Evolutionary conservation across 2,113 vertebrate species (phyloP), one percentile per base, ranked within the genome.

Genomic region (Onychostruthus taczanowskii): DNA sequence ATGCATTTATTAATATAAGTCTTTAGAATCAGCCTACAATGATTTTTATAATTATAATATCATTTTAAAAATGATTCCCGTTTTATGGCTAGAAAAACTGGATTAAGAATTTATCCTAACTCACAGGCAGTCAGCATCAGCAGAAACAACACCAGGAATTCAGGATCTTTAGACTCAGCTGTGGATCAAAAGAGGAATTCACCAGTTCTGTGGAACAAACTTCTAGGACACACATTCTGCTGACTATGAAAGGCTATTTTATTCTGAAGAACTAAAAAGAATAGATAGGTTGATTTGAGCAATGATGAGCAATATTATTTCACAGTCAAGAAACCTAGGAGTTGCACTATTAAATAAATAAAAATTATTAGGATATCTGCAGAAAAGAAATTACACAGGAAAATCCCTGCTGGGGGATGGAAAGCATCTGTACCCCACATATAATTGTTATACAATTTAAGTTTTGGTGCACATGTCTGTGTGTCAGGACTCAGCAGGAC

Each of bases 71-170:
- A 94, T 70, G 44, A 75, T 56, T 81, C 39, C 64, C 20, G 84
- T 69, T 87, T 96, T 67, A 70, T 26, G 39, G 69, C 80, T 62
- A 84, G 89, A 84, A 93, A 94, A 97, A 92, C 79, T 67, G 72
- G 89, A 89, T 93, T 67, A 75, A 92, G 76, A 72, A 63, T 72
- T 87, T 52, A 49, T 78, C 58, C 89, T 24, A 76, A 66, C 18
- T 82, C 52, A 39, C 33, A 67, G 47, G 24, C 55, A 92, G 55
- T 9, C 83, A 73, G 78, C 67, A 89, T 11, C 41, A 84, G 73
- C 46, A 96, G 69, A 87, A 90, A 61, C 50, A 89, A 41, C 0
- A 1, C 15, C 6, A 75, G 22, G 27, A 56, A 69, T 67, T 84
- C 11, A 21, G 80, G 55, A 89, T 81, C 89, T 66, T 43, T 56